Conservation (phyloP, 2,797 vertebrate genomes). For the Gallinago solitaria region DNA sequence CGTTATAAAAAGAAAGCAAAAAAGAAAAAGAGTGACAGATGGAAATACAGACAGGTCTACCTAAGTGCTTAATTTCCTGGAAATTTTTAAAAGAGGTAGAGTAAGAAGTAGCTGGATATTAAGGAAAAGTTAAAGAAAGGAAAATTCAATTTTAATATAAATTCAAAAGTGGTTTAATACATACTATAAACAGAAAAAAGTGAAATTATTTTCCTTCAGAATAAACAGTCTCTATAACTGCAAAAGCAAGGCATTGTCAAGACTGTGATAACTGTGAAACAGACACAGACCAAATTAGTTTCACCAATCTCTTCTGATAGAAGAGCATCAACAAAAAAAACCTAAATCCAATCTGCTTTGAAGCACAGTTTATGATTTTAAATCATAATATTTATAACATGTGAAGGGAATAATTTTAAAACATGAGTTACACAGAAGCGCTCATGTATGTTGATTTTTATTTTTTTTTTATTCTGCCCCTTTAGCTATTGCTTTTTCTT, state of each 20-base stretch:
- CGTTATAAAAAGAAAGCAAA: not conserved
- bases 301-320: not conserved
- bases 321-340: not conserved
- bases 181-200: not conserved
- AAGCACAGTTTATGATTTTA: not conserved
- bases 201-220: not conserved
- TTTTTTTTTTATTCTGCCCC: not conserved
- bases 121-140: not conserved
- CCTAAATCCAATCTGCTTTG: not conserved
- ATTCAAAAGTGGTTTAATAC: not conserved
- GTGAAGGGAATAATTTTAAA: not conserved
- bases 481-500: not conserved
- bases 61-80: not conserved
- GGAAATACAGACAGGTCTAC: not conserved
- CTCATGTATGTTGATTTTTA: not conserved
- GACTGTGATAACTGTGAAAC: not conserved
- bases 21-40: not conserved
- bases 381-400: not conserved
- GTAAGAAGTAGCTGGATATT: not conserved
- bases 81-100: not conserved
- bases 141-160: not conserved
- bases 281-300: not conserved
- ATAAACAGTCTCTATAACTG: not conserved
- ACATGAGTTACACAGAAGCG: rapidly evolving
- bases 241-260: not conserved